Percentiles rank a stretch among this genome's conserved stretches.
These are phyloP conservation scores for Streptopelia turtur DNA, from an alignment of 2,797 vertebrate genomes.

Conservation along the genomic window DNA sequence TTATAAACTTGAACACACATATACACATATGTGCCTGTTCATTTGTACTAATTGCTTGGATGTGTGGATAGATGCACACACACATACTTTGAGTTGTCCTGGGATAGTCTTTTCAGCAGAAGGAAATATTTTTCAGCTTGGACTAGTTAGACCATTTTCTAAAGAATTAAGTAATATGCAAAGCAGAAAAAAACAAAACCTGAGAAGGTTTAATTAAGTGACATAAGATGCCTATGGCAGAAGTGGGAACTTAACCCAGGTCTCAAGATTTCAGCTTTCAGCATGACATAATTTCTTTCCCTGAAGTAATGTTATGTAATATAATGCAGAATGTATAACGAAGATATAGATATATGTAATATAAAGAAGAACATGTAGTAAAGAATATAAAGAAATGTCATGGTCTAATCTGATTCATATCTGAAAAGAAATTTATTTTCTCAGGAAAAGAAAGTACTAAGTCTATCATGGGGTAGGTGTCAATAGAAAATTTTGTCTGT, in stretches of 20 bases:
- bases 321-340: neutral
- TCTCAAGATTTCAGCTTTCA: slow-evolving; percentile 16
- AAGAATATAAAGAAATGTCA: neutral
- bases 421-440: neutral
- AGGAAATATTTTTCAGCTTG: slow-evolving; percentile 10
- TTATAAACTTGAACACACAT: neutral
- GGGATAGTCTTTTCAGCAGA: neutral
- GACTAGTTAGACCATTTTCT: neutral
- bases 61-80: neutral
- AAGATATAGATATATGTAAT: neutral
- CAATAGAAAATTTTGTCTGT: neutral
- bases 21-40: neutral
- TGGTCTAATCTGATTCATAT: neutral
- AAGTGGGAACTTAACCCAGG: neutral
- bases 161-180: neutral
- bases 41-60: neutral
- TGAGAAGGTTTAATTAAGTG: slow-evolving; percentile 19
- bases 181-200: neutral
- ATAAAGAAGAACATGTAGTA: neutral
- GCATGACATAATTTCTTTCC: slow-evolving; percentile 17
- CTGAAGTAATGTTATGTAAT: neutral
- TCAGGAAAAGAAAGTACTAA: neutral
- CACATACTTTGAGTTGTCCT: neutral
- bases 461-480: neutral
- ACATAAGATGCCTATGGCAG: slow-evolving; percentile 4